phyloP scores from a whole-genome alignment of 23 tunicate species.

The Clavelina lepadiformis region DNA sequence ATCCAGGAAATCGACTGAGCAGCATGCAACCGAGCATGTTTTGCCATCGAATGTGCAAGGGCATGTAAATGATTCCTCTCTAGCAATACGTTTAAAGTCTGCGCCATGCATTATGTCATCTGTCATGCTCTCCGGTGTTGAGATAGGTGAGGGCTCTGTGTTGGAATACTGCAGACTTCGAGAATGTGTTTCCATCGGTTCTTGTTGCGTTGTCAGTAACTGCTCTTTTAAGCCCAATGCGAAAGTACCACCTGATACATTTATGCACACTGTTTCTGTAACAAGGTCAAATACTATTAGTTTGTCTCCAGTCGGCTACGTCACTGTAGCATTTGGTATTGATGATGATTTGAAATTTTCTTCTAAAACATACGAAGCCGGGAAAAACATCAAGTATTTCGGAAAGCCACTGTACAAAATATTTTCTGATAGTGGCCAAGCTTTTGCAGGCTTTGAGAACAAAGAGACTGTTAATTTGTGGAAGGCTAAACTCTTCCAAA shows the following conservation, averaged over 20 bases:
- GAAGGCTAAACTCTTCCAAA: constrained; percentile 58
- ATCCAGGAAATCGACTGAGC: background rate
- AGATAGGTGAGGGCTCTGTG: constrained; percentile 60
- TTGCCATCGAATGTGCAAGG: background rate
- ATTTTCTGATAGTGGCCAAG: constrained; percentile 4
- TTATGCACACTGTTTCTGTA: constrained; percentile 65
- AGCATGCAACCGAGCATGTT: background rate
- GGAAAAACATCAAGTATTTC: constrained; percentile 13
- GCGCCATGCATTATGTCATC: constrained; percentile 50
- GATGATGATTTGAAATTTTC: constrained; percentile 47
- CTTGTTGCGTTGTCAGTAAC: constrained; percentile 50
- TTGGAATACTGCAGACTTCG: constrained; percentile 51
- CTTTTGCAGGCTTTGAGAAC: constrained; percentile 11
- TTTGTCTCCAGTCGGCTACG: background rate
- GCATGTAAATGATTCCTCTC: background rate
- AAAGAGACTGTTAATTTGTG: constrained; percentile 32
- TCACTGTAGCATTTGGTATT: constrained; percentile 56
- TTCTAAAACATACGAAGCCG: constrained; percentile 7
- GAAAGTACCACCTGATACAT: constrained; percentile 24
- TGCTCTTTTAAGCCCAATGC: constrained; percentile 28
- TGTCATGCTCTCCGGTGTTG: constrained; percentile 30
- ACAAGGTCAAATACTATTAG: background rate
- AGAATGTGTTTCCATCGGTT: constrained; percentile 40
- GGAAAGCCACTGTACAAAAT: constrained; percentile 16
- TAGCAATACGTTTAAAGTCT: background rate